Evolutionary conservation across 2,797 vertebrate genomes (phyloP), one percentile per base, ranked within the genome.

Genomic region (Phaenicophaeus curvirostris): DNA sequence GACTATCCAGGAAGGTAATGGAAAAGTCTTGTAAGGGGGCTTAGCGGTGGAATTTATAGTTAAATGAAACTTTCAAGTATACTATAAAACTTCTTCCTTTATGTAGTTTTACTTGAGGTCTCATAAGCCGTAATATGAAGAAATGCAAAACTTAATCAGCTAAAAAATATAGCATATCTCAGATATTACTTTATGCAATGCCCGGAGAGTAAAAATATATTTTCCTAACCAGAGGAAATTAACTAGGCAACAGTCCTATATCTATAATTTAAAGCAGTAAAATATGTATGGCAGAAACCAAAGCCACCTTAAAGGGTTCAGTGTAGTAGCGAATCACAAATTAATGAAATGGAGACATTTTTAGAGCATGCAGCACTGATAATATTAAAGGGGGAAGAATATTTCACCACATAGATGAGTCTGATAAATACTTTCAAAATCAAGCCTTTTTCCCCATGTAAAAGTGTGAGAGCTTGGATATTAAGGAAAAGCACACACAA

Each of bases 181-280:
- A 94, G 94, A 93, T 93, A 94, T 95, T 89, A 95, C 68, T 88
- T 93, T 82, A 78, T 88, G 89, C 90, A 96, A 94, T 75, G 82
- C 86, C 91, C 95, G 77, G 77, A 95, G 71, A 94, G 93, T 74
- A 81, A 91, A 95, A 88, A 95, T 97, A 96, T 94, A 95, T 96
- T 96, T 96, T 95, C 95, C 97, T 93, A 96, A 95, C 95, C 94
- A 95, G 58, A 94, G 94, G 92, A 95, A 96, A 97, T 97, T 96
- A 97, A 97, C 88, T 91, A 96, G 93, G 89, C 96, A 96, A 96
- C 92, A 93, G 74, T 88, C 89, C 84, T 93, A 48, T 95, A 94
- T 95, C 93, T 93, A 95, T 96, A 97, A 97, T 96, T 97, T 96
- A 94, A 92, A 87, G 87, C 80, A 87, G 96, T 97, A 95, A 96